phyloP scores from a whole-genome alignment of 2,113 vertebrate genomes.

The Amphiprion ocellaris region DNA sequence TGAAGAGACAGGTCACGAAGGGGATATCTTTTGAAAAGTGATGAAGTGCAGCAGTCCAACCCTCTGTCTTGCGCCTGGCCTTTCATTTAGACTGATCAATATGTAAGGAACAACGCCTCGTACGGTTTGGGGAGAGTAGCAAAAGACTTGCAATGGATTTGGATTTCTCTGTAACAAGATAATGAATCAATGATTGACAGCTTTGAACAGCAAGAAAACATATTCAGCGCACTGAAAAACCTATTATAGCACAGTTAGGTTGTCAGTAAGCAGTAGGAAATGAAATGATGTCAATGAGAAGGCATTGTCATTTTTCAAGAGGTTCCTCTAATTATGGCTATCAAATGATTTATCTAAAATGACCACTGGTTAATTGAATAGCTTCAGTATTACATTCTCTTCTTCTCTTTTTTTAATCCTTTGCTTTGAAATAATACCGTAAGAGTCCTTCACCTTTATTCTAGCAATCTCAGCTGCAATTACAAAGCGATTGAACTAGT shows the following conservation, averaged over 20 bases:
- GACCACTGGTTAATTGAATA: neutral
- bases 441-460: neutral
- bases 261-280: conserved; percentile 11
- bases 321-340: conserved; percentile 13
- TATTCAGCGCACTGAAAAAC: conserved; percentile 14
- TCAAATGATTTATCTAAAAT: conserved; percentile 12
- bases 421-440: neutral
- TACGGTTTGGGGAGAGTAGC: conserved; percentile 11
- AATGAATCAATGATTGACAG: conserved; percentile 61
- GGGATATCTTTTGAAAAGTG: conserved; percentile 47
- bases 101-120: conserved; percentile 56
- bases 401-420: neutral
- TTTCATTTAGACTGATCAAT: conserved; percentile 72
- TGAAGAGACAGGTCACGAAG: conserved; percentile 23
- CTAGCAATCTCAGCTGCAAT: neutral
- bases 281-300: conserved; percentile 5
- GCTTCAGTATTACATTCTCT: conserved; percentile 4
- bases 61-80: conserved; percentile 26
- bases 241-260: neutral
- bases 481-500: conserved; percentile 4
- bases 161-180: conserved; percentile 47
- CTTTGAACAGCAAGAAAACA: conserved; percentile 43
- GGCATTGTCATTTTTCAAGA: neutral
- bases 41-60: conserved; percentile 33
- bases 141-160: conserved; percentile 39